Base-by-base conservation (phyloP, 2,797 vertebrate genomes). In the Premnoplex brunnescens region DNA sequence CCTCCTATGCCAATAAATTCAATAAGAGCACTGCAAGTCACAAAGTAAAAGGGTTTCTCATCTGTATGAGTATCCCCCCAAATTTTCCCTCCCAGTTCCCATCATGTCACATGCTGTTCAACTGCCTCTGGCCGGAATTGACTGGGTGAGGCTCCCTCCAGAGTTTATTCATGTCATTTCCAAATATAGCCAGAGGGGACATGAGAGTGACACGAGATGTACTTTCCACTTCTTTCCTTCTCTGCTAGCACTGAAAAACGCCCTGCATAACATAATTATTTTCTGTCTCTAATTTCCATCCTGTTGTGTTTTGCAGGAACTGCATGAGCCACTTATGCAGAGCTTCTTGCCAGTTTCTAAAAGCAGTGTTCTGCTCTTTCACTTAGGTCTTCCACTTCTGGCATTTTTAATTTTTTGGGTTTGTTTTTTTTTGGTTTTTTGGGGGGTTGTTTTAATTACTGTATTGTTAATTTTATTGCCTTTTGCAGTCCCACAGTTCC, bases 261-360 rank as follows among this genome's bases (percentile, higher is more conserved):
- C 51, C 32, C 69, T 72, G n/a, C 26, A 44, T 58, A 87, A 82
- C 56, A 36, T 75, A 90, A 66, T 49, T 75, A 82, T 80, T 88
- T 93, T 91, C 56, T 81, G 82, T 59, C 71, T 93, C 32, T 46
- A 56, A 76, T 91, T 90, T 96, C 74, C 73, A 80, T 63, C 36
- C 62, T 51, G 41, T 48, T 64, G 80, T 7, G 14, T 49, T 88
- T 88, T 91, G 77, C 60, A 81, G 54, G 52, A 89, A 28, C 17
- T 56, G 63, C 30, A 67, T 41, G 67, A 88, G 30, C n/a, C 74
- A 52, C 44, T 75, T 74, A 55, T 0, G 0, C 54, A 73, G n/a
- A 85, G 19, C 9, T 86, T 52, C 32, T 59, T 95, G 85, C 32
- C 79, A 79, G 24, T 39, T 55, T 75, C 51, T 48, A 59, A 77